Conservation (phyloP, 2,113 vertebrate genomes). For the Apteryx owenii region DNA sequence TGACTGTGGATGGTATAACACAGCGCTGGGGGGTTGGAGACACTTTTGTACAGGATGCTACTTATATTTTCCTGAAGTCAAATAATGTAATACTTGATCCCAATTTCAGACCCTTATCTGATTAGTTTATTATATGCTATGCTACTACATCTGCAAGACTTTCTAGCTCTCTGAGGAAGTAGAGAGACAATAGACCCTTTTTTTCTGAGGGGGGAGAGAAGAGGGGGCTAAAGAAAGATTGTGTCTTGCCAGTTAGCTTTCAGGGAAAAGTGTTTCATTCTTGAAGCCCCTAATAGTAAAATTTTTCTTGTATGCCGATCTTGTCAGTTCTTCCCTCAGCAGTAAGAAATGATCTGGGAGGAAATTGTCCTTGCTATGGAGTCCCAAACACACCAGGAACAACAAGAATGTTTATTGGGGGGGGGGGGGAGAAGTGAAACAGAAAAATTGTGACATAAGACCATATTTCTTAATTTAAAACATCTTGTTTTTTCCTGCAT, state of each 20-base stretch:
- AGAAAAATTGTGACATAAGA: fast-evolving
- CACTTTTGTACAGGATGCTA: neutral
- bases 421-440: neutral
- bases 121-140: neutral
- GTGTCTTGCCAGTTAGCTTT: neutral
- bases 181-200: neutral
- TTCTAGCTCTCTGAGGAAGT: neutral
- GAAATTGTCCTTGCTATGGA: neutral
- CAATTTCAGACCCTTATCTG: neutral
- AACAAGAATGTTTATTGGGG: too few relatives aligned
- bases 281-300: neutral
- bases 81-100: neutral
- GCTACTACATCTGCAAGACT: neutral
- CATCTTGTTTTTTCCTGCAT: neutral
- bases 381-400: neutral
- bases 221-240: neutral
- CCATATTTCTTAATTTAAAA: neutral
- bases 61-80: neutral
- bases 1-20: neutral
- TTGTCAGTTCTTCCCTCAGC: neutral
- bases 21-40: neutral
- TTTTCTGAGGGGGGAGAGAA: neutral
- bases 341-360: neutral
- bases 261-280: neutral
- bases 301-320: neutral